A percentile compares a stretch with the other conserved stretches of the same genome.
Conservation (phyloP, 2,888 invertebrate species). For the Thelaira solivaga region DNA sequence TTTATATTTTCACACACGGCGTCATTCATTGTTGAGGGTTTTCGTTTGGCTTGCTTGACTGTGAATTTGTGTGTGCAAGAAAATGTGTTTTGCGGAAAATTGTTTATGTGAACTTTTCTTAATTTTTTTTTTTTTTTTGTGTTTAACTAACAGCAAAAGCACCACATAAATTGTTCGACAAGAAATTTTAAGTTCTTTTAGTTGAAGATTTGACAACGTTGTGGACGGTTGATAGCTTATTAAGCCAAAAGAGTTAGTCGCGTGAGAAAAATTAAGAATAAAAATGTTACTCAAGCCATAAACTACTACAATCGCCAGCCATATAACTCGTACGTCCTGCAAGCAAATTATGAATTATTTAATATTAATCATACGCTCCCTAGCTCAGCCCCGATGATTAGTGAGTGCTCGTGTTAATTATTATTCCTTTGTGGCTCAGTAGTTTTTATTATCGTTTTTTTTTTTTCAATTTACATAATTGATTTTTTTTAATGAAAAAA, state of each 20-base stretch:
- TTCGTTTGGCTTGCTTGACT: background rate
- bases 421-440: background rate
- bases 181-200: constrained; percentile 63
- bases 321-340: constrained; percentile 22
- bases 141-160: constrained; percentile 59
- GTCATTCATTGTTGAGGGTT: constrained; percentile 37
- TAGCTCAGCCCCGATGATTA: background rate
- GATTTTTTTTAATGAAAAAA: constrained; percentile 17
- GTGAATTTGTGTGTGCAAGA: constrained; percentile 10
- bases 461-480: constrained; percentile 38
- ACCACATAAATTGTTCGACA: constrained; percentile 10
- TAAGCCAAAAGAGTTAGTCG: no score
- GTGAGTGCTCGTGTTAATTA: background rate
- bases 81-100: constrained; percentile 49
- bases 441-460: constrained; percentile 1
- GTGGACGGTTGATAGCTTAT: constrained; percentile 67
- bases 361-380: constrained; percentile 26
- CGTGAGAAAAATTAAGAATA: no score
- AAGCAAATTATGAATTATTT: background rate
- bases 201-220: constrained; percentile 72
- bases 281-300: no score
- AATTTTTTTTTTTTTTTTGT: constrained; percentile 66
- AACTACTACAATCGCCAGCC: no score
- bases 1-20: constrained; percentile 52
- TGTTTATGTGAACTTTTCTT: constrained; percentile 40